Conservation (phyloP, 2,888 invertebrate species). For the Patella ulyssiponensis region DNA sequence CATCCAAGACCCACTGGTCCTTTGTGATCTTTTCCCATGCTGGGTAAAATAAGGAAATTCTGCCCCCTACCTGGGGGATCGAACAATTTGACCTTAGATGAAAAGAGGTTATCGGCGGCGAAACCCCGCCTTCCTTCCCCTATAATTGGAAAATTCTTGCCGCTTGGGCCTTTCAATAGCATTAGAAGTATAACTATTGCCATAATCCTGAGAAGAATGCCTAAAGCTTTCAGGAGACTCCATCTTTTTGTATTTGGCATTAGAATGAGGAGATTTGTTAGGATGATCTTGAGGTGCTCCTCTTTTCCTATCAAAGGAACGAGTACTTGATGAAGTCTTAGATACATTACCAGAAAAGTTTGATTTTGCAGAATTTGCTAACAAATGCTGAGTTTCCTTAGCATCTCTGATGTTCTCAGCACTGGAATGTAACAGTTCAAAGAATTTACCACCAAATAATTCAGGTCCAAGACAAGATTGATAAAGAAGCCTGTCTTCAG, state of each 20-base stretch:
- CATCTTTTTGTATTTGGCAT: too few species aligned
- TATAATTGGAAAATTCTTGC: not conserved
- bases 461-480: not conserved
- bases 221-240: not conserved
- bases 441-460: conserved; percentile 7
- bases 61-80: conserved; percentile 18
- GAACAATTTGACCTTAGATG: not conserved
- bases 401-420: conserved; percentile 13
- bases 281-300: too few species aligned
- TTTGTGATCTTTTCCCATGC: conserved; percentile 19
- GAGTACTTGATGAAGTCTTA: too few species aligned
- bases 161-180: not conserved
- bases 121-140: conserved; percentile 8
- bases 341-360: too few species aligned
- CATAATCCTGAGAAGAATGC: not conserved
- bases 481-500: too few species aligned
- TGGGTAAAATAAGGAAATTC: conserved; percentile 9
- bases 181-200: not conserved
- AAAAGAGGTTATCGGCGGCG: not conserved
- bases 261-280: too few species aligned
- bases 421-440: conserved; percentile 18
- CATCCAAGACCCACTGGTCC: conserved; percentile 20
- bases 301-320: too few species aligned
- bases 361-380: not conserved
- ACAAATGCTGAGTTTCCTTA: conserved; percentile 17